phyloP scores from a whole-genome alignment of 2,888 invertebrate species.

The Hydroisotoma schaefferi region DNA sequence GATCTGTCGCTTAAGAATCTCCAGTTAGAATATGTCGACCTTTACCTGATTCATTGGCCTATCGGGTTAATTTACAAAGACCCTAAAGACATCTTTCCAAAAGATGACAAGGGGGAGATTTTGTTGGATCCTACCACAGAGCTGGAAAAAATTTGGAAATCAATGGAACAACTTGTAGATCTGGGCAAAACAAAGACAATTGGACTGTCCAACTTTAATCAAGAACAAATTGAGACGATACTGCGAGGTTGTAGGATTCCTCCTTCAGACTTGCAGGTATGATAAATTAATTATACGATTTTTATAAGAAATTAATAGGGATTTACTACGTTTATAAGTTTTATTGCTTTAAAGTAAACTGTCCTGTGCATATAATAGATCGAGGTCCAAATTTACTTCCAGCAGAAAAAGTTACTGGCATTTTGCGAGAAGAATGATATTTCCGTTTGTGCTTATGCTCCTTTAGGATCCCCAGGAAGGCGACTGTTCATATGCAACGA shows the following conservation, averaged over 20 bases:
- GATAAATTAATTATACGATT: neutral
- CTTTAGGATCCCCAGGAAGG: constrained; percentile 70
- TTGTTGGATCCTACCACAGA: constrained; percentile 64
- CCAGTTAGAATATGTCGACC: constrained; percentile 72
- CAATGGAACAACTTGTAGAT: constrained; percentile 65
- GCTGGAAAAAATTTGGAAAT: constrained; percentile 71
- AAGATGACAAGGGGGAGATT: constrained; percentile 60
- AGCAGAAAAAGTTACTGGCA: constrained; percentile 63
- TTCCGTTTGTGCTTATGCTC: constrained; percentile 72
- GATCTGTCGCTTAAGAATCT: constrained; percentile 58
- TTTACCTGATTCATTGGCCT: constrained; percentile 77
- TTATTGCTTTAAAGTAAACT: too few species aligned
- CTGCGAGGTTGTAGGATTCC: constrained; percentile 60
- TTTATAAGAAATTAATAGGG: neutral
- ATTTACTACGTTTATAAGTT: neutral
- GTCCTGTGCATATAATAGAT: too few species aligned
- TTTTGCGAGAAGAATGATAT: constrained; percentile 65
- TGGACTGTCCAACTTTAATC: constrained; percentile 81
- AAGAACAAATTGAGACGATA: constrained; percentile 66
- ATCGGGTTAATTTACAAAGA: constrained; percentile 64
- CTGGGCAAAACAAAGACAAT: constrained; percentile 70
- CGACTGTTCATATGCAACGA: too few species aligned
- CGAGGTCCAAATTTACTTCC: constrained; percentile 74
- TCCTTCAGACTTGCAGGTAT: constrained; percentile 61
- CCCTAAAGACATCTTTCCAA: constrained; percentile 61